A percentile compares a stretch with the other conserved stretches of the same genome.
phyloP scores from a whole-genome alignment of 2,113 vertebrate genomes.

The Bos indicus region DNA sequence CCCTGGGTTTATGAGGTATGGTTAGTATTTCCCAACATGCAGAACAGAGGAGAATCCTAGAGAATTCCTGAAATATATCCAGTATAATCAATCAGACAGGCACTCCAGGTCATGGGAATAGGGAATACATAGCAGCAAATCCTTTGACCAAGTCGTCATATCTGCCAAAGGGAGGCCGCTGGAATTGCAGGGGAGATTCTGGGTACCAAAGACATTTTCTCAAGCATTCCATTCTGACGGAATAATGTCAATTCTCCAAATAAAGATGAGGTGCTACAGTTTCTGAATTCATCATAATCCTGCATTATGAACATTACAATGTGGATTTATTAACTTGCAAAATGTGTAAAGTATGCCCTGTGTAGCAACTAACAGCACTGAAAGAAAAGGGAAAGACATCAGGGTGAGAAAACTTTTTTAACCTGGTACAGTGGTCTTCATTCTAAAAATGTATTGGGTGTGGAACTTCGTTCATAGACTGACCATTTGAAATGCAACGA shows the following conservation, averaged over 20 bases:
- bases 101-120: background rate
- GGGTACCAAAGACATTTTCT: background rate
- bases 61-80: background rate
- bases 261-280: background rate
- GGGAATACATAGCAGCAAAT: background rate
- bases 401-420: background rate
- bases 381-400: background rate
- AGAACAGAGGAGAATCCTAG: rapidly evolving
- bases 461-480: background rate
- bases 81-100: background rate
- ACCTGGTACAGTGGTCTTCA: background rate
- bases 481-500: background rate
- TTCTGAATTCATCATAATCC: background rate
- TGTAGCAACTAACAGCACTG: background rate
- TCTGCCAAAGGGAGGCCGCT: background rate
- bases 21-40: background rate
- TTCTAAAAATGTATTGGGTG: background rate
- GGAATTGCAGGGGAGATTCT: background rate
- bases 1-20: background rate
- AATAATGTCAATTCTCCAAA: background rate
- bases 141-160: background rate
- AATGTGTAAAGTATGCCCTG: background rate
- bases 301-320: background rate
- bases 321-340: background rate
- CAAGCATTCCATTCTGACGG: background rate